These are phyloP conservation scores for Drosophila fungiperda DNA, from an alignment of 2,888 invertebrate genomes.

Conservation along the genomic window DNA sequence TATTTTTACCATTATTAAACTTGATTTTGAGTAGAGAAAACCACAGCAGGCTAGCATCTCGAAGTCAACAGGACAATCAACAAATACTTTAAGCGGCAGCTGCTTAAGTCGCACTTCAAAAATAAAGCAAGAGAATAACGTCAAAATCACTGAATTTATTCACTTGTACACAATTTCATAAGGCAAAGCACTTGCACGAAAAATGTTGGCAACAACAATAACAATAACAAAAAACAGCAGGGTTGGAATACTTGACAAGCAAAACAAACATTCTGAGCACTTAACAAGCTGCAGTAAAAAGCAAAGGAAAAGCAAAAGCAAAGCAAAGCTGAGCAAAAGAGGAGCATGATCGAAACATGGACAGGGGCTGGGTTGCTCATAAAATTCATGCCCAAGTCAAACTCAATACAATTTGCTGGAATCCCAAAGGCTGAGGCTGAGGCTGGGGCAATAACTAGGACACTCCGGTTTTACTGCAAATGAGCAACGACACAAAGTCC, in stretches of 20 bases:
- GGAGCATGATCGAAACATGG: constrained; percentile 24
- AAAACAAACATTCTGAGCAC: constrained; percentile 16
- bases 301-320: background rate
- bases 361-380: constrained; percentile 37
- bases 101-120: constrained; percentile 16
- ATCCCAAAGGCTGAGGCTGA: background rate
- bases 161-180: constrained; percentile 22
- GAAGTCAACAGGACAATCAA: background rate
- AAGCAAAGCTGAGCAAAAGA: background rate
- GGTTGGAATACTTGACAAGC: background rate
- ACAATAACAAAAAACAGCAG: constrained; percentile 2
- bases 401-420: constrained; percentile 58
- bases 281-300: constrained; percentile 49
- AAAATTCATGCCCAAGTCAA: constrained; percentile 40
- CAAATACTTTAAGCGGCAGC: background rate
- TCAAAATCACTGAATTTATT: constrained; percentile 20
- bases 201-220: constrained; percentile 23
- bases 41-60: background rate
- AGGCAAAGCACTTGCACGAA: constrained; percentile 27
- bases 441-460: constrained; percentile 10
- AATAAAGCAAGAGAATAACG: background rate
- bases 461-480: constrained; percentile 73
- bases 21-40: background rate
- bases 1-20: background rate
- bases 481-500: constrained; percentile 48